Percentiles rank a stretch among this genome's conserved stretches.
Evolutionary conservation across 2,113 vertebrate species (phyloP).

Genomic region (Alethe castanea): DNA sequence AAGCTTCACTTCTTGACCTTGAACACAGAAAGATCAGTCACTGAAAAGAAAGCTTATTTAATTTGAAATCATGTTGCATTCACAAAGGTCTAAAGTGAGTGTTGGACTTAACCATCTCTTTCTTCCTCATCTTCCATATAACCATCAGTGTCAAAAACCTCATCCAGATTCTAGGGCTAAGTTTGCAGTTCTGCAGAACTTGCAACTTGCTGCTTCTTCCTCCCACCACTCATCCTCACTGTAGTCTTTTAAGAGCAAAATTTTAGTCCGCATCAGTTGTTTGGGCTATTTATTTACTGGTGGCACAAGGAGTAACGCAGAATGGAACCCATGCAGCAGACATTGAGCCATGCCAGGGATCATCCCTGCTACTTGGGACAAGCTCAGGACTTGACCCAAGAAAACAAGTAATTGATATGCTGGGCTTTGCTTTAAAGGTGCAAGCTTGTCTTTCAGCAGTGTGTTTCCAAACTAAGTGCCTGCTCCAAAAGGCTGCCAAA

Average conservation of each 20-base stretch:
- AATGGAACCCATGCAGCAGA: accelerated
- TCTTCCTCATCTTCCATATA: not conserved
- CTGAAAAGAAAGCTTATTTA: not conserved
- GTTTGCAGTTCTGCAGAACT: not conserved
- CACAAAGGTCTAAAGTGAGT: not conserved
- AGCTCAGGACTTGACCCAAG: accelerated
- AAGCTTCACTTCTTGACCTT: not conserved
- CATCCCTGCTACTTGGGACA: accelerated
- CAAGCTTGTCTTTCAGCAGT: not conserved
- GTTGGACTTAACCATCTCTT: not conserved
- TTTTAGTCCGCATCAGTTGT: not conserved
- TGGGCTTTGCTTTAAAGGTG: not conserved
- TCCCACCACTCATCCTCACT: not conserved
- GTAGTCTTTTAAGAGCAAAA: not conserved
- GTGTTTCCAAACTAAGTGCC: not conserved
- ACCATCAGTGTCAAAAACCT: not conserved
- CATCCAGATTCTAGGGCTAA: not conserved
- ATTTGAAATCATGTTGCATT: not conserved
- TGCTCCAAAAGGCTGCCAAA: not conserved
- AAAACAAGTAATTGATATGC: accelerated
- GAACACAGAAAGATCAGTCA: not conserved
- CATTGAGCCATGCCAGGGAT: not conserved
- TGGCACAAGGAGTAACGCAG: not conserved
- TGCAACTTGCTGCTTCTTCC: not conserved
- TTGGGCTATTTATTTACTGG: not conserved